Evolutionary conservation across 2,113 vertebrate genomes (phyloP), one percentile per base, ranked within the genome.

Genomic region (Hyla sarda): DNA sequence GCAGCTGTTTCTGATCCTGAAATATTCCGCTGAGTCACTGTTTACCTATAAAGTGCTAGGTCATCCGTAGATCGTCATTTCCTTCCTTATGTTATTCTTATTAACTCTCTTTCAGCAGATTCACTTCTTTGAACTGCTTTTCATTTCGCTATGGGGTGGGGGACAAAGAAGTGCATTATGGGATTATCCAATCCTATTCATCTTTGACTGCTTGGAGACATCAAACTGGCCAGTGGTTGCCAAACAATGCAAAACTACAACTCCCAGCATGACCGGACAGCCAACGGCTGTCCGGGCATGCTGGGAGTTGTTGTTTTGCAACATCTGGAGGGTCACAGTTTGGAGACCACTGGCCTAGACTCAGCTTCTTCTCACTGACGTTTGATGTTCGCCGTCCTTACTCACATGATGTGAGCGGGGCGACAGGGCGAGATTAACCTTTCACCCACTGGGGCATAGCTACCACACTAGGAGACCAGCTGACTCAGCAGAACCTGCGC

Each of bases 91-190:
- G 41, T 75, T 74, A 25, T 5, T 48, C 16, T 30, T 9, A 21
- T 60, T 75, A 45, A 47, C 32, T 67, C 14, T 74, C 19, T 2
- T 8, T 85, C 75, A 71, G 84, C 75, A 85, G 21, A 16, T 85
- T 78, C 56, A 62, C 73, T 78, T 78, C 60, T 48, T 17, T 0
- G 1, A 60, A 3, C 41, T 23, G 19, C 62, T 34, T 1, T 11
- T 23, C 50, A 25, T 9, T 47, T 23, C 5, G 10, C 21, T 2
- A 9, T 1, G 21, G 1, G 34, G 16, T 28, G 9, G 54, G 16
- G 32, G 25, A 60, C n/a, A 17, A 4, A 28, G 37, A 9, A 30
- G 16, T 17, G 25, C 1, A 25, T 32, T 11, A 21, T 41, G 67
- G 32, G 34, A 23, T 71, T 8, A 34, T 34, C 25, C 1, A 7